These are phyloP conservation scores for Yponomeuta malinellus DNA, from an alignment of 2,888 invertebrate genomes.

Conservation along the genomic window DNA sequence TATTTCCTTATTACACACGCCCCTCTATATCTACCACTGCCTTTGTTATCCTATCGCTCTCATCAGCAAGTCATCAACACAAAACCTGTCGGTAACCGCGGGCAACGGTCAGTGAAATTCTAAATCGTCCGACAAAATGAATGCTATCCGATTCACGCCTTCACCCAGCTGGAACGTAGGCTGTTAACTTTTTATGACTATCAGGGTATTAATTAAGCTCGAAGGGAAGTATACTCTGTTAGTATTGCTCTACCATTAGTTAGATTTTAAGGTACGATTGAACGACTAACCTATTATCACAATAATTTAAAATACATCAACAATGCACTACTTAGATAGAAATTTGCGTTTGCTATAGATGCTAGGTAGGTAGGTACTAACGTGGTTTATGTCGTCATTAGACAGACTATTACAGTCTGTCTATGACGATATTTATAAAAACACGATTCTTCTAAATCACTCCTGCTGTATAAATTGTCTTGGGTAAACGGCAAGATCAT, in stretches of 20 bases:
- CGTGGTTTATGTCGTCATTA: too few relatives aligned
- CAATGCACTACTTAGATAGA: neutral
- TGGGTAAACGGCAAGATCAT: too few relatives aligned
- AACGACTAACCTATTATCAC: neutral
- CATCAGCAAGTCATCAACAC: constrained; percentile 16
- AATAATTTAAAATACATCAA: neutral
- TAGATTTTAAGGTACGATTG: neutral
- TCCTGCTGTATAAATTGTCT: too few relatives aligned
- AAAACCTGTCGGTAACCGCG: constrained; percentile 21
- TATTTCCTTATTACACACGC: constrained; percentile 32
- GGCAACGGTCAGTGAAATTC: constrained; percentile 37
- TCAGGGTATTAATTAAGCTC: constrained; percentile 1
- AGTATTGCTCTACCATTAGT: neutral
- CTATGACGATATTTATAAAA: too few relatives aligned
- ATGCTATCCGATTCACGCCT: constrained; percentile 46
- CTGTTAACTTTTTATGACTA: constrained; percentile 19
- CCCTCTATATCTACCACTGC: constrained; percentile 4
- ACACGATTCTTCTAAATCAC: too few relatives aligned
- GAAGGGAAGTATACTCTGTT: neutral
- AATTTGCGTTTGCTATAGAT: too few relatives aligned
- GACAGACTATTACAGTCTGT: too few relatives aligned
- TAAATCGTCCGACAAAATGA: constrained; percentile 36
- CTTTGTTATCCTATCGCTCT: constrained; percentile 27
- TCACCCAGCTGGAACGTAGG: constrained; percentile 37
- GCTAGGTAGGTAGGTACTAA: too few relatives aligned